These are phyloP conservation scores for Picathartes gymnocephalus DNA, from an alignment of 2,113 vertebrate genomes.

Conservation along the genomic window DNA sequence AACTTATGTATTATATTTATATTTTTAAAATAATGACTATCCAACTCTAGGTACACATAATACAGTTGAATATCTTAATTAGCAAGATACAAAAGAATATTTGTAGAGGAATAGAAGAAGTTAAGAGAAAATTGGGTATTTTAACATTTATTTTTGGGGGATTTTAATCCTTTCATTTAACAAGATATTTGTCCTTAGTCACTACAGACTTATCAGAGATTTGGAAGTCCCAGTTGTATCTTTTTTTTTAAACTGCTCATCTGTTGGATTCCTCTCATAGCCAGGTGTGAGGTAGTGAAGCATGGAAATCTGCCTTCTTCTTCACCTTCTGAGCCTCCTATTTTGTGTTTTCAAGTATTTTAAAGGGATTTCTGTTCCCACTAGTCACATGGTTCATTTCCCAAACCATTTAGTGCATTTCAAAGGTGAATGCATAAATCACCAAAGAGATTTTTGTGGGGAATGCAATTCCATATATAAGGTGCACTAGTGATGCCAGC, in stretches of 20 bases:
- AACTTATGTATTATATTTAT: background rate
- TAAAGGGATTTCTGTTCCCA: background rate
- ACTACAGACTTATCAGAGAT: background rate
- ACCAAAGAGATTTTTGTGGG: background rate
- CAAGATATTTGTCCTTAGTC: background rate
- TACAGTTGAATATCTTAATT: background rate
- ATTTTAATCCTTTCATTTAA: background rate
- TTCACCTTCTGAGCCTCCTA: background rate
- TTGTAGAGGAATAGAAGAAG: background rate
- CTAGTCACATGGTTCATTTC: conserved; percentile 16
- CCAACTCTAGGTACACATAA: background rate
- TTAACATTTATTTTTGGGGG: background rate
- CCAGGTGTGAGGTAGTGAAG: conserved; percentile 29
- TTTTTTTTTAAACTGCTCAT: background rate
- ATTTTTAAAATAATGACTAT: background rate
- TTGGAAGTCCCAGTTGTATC: background rate
- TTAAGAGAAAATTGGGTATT: background rate
- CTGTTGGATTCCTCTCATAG: background rate
- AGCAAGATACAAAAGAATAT: background rate
- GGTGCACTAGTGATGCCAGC: background rate
- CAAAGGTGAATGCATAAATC: background rate
- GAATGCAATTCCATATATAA: background rate
- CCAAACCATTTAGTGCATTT: background rate
- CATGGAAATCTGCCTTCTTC: background rate
- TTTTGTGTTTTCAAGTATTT: background rate